Percentiles rank a stretch among this genome's conserved stretches.
Conservation (phyloP, 1,140 invertebrate species). For the Cyphomyrmex costatus region DNA sequence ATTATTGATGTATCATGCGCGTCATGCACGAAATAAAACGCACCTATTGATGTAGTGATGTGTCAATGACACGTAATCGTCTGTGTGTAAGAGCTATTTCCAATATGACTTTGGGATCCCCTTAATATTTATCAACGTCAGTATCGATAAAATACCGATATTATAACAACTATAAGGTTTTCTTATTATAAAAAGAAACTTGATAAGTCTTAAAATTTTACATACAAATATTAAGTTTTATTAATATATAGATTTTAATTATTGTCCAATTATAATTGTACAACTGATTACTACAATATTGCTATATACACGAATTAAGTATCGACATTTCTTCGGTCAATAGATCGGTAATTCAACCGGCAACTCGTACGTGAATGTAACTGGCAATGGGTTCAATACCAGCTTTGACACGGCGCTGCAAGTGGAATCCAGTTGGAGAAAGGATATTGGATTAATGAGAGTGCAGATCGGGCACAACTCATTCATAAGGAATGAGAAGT, state of each 20-base stretch:
- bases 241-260: background rate
- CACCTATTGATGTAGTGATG: too few species aligned
- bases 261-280: background rate
- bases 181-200: too few species aligned
- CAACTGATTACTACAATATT: background rate
- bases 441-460: slow-evolving; percentile 87
- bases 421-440: slow-evolving; percentile 93
- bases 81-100: too few species aligned
- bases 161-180: too few species aligned
- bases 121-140: too few species aligned
- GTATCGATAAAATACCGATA: too few species aligned
- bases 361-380: slow-evolving; percentile 93
- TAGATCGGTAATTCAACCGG: slow-evolving; percentile 92
- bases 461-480: slow-evolving; percentile 95
- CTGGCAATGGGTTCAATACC: slow-evolving; percentile 94
- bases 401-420: slow-evolving; percentile 92
- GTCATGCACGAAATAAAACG: too few species aligned
- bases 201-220: too few species aligned
- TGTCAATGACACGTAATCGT: too few species aligned
- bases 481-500: slow-evolving; percentile 92
- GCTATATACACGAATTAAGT: background rate
- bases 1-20: too few species aligned
- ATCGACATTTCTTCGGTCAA: background rate
- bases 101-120: too few species aligned
- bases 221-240: too few species aligned